Conservation (phyloP, 2,113 vertebrate species). For the Gasterosteus aculeatus region DNA sequence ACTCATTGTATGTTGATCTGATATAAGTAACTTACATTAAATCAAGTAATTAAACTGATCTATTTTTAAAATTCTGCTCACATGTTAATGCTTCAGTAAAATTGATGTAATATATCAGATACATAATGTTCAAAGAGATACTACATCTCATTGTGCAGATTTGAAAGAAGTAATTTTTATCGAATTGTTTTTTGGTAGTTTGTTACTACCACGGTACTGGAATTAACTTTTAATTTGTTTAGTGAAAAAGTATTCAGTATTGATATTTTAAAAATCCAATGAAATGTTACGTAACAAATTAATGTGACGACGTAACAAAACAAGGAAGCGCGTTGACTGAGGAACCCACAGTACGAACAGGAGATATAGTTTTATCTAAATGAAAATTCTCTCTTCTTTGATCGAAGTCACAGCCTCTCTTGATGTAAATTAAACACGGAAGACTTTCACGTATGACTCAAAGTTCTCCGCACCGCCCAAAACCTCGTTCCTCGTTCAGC, state of each 20-base stretch:
- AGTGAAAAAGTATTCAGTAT: neutral
- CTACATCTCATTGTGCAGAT: neutral
- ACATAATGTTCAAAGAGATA: neutral
- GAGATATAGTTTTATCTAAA: neutral
- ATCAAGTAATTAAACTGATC: neutral
- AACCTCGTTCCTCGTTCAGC: slow-evolving; percentile 12
- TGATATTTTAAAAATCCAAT: neutral
- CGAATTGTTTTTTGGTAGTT: neutral
- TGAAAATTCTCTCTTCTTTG: neutral
- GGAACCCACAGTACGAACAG: neutral
- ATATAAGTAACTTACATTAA: neutral
- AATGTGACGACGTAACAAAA: neutral
- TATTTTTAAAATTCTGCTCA: neutral
- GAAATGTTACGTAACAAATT: no score
- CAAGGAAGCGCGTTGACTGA: neutral
- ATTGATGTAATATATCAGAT: neutral
- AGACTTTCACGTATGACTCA: slow-evolving; percentile 5
- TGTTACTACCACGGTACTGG: neutral
- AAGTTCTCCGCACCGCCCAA: slow-evolving; percentile 35
- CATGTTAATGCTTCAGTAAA: neutral
- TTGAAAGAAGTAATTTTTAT: neutral
- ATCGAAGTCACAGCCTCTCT: neutral
- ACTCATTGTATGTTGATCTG: neutral
- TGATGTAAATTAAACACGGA: neutral
- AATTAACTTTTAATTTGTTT: neutral